Percentiles rank a stretch among this genome's conserved stretches.
phyloP scores from a whole-genome alignment of 2,113 vertebrate genomes.

The Monarcha castaneiventris region DNA sequence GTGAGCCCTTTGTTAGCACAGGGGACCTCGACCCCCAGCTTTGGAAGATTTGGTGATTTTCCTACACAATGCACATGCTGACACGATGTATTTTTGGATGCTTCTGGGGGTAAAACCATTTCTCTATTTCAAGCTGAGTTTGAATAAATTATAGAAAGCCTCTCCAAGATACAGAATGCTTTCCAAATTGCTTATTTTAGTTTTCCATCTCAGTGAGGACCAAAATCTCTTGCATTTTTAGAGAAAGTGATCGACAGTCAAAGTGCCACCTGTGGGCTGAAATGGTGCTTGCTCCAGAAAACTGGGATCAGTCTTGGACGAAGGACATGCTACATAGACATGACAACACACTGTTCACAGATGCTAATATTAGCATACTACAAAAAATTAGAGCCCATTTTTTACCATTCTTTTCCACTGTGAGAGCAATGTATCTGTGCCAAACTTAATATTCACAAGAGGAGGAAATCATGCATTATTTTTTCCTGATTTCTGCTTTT shows the following conservation, averaged over 20 bases:
- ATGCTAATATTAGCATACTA: neutral
- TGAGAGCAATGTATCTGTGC: neutral
- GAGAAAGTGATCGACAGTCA: neutral
- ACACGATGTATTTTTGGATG: neutral
- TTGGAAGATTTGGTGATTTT: neutral
- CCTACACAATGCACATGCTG: neutral
- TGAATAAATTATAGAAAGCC: neutral
- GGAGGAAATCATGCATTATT: neutral
- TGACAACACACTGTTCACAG: neutral
- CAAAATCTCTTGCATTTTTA: neutral
- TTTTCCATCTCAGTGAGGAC: neutral
- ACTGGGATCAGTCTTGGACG: neutral
- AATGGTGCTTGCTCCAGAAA: neutral
- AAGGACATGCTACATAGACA: fast-evolving
- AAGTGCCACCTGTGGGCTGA: neutral
- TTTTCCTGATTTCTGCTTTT: neutral
- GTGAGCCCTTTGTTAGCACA: neutral
- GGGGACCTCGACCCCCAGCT: neutral
- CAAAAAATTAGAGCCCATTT: neutral
- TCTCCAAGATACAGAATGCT: neutral
- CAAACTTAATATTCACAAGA: neutral
- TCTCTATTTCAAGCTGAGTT: neutral
- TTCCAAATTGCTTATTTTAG: slow-evolving; percentile 20
- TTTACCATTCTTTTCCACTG: neutral
- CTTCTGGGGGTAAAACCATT: neutral